Conservation (phyloP, 2,888 invertebrate genomes). For the Callinectes sapidus region DNA sequence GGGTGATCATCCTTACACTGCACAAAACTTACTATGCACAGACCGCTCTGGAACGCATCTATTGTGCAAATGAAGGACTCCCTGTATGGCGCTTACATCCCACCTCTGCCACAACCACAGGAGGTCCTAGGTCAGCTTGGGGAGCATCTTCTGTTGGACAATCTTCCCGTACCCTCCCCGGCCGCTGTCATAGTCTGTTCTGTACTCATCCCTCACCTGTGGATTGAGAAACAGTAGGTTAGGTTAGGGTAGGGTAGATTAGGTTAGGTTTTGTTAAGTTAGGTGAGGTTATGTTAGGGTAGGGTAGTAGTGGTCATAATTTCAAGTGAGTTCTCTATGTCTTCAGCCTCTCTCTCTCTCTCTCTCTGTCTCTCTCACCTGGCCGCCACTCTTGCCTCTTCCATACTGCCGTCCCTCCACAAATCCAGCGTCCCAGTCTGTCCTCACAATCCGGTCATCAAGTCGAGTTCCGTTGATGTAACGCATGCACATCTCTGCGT, state of each 20-base stretch:
- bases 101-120: not conserved
- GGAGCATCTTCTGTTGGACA: conserved; percentile 83
- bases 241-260: not conserved
- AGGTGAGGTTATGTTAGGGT: not conserved
- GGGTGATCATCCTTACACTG: too few relatives aligned
- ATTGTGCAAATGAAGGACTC: too few relatives aligned
- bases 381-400: conserved; percentile 97
- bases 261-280: not conserved
- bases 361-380: conserved; percentile 80
- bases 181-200: conserved; percentile 97
- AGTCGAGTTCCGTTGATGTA: conserved; percentile 97
- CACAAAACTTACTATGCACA: too few relatives aligned
- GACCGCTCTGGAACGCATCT: too few relatives aligned
- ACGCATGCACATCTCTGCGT: conserved; percentile 80
- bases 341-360: not conserved
- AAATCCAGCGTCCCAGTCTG: conserved; percentile 99
- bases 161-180: conserved; percentile 98
- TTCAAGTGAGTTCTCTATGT: too few relatives aligned
- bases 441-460: conserved; percentile 96
- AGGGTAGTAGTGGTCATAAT: too few relatives aligned
- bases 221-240: not conserved
- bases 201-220: conserved; percentile 87
- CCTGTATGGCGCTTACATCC: too few relatives aligned
- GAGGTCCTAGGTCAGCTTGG: conserved; percentile 48
- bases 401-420: conserved; percentile 98